phyloP scores from a whole-genome alignment of 2,888 invertebrate genomes.

The Dasysyrphus albostriatus region DNA sequence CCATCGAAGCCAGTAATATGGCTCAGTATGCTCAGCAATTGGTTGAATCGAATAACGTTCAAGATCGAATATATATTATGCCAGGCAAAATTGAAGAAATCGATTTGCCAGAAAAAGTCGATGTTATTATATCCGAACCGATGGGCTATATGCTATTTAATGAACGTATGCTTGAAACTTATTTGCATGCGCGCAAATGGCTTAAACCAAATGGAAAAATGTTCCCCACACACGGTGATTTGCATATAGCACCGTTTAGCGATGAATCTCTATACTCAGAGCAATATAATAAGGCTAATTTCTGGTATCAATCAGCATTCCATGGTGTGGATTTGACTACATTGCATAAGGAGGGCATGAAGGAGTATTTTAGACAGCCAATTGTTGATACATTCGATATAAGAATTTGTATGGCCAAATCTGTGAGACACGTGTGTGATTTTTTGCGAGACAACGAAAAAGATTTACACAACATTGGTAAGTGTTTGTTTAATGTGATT shows the following conservation, averaged over 20 bases:
- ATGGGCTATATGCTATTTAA: conserved; percentile 99
- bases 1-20: conserved; percentile 99
- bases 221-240: conserved; percentile 98
- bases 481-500: conserved; percentile 79
- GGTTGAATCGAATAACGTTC: conserved; percentile 94
- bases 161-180: conserved; percentile 99
- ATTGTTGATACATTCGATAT: conserved; percentile 99
- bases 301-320: conserved; percentile 99
- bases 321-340: conserved; percentile 98
- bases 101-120: conserved; percentile 96
- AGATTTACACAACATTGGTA: conserved; percentile 94
- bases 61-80: conserved; percentile 94
- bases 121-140: conserved; percentile 99
- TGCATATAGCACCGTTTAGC: conserved; percentile 98
- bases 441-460: conserved; percentile 96
- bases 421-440: conserved; percentile 96
- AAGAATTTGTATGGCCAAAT: conserved; percentile 97
- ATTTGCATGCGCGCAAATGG: conserved; percentile 99
- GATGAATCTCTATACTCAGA: conserved; percentile 99
- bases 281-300: conserved; percentile 99
- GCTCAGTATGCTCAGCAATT: conserved; percentile 96
- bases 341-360: conserved; percentile 95
- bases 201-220: conserved; percentile 96
- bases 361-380: conserved; percentile 98
- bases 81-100: conserved; percentile 99